Conservation (phyloP, 1,140 invertebrate genomes). For the Aphis craccivora region DNA sequence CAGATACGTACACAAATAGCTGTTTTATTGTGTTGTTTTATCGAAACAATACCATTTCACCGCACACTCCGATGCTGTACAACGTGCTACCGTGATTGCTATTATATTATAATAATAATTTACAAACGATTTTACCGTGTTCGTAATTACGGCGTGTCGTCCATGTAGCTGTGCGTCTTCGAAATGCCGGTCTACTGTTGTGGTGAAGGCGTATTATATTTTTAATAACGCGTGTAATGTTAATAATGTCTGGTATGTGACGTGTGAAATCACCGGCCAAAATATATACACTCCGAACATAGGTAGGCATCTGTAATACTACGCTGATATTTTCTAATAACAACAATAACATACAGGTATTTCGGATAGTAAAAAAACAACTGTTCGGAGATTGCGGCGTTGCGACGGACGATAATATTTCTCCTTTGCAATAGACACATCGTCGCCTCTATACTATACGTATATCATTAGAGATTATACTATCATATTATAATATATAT, state of each 20-base stretch:
- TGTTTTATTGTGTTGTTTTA: not conserved
- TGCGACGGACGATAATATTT: not conserved
- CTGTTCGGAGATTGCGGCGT: not conserved
- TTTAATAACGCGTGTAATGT: no score
- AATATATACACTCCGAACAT: no score
- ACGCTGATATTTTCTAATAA: not conserved
- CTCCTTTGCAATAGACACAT: not conserved
- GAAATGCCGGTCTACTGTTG: not conserved
- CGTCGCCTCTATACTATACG: not conserved
- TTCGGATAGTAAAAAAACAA: not conserved
- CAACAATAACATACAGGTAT: not conserved
- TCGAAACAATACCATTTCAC: not conserved
- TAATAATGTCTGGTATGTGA: not conserved
- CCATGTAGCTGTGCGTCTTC: not conserved
- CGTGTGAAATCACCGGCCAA: not conserved
- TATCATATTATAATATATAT: not conserved
- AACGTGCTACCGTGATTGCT: not conserved
- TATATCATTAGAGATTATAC: not conserved
- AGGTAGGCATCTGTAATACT: not conserved
- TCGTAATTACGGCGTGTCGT: not conserved
- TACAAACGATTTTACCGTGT: not conserved
- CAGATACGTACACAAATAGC: not conserved
- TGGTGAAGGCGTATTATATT: not conserved
- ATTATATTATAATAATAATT: not conserved
- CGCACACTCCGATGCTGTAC: not conserved